phyloP scores from a whole-genome alignment of 2,888 invertebrate species.

The Ophioninae sp. region DNA sequence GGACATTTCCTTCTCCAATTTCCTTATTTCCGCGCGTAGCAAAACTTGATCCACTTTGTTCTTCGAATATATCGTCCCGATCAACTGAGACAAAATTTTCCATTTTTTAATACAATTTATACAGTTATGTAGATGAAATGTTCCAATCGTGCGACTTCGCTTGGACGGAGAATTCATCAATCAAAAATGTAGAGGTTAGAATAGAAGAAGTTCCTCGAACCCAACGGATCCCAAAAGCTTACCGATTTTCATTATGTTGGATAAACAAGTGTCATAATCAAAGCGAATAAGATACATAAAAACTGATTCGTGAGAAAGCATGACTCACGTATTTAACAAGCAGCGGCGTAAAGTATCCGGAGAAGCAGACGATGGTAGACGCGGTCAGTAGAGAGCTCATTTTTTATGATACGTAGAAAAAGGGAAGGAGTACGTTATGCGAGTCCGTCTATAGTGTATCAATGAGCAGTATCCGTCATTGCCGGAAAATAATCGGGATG shows the following conservation, averaged over 20 bases:
- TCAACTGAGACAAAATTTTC: constrained; percentile 64
- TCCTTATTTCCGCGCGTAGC: constrained; percentile 69
- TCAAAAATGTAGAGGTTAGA: neutral
- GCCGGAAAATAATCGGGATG: neutral
- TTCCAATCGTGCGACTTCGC: too few relatives aligned
- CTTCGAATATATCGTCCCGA: constrained; percentile 65
- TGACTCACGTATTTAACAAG: constrained; percentile 75
- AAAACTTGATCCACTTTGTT: constrained; percentile 64
- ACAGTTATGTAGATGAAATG: too few relatives aligned
- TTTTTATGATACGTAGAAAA: constrained; percentile 19
- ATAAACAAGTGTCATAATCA: neutral
- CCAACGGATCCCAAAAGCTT: neutral
- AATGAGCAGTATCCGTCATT: neutral
- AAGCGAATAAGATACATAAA: neutral
- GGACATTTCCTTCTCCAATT: constrained; percentile 75
- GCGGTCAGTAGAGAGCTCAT: constrained; percentile 73
- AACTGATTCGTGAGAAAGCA: neutral
- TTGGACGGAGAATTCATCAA: neutral
- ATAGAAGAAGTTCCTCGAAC: neutral
- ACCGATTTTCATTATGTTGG: neutral
- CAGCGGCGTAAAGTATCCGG: constrained; percentile 70
- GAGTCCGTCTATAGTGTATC: neutral
- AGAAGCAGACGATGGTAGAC: constrained; percentile 71
- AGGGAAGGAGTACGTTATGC: neutral
- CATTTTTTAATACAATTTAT: neutral